Base-by-base conservation (phyloP, 2,888 invertebrate species). In the Lasioglossum pauxillum region DNA sequence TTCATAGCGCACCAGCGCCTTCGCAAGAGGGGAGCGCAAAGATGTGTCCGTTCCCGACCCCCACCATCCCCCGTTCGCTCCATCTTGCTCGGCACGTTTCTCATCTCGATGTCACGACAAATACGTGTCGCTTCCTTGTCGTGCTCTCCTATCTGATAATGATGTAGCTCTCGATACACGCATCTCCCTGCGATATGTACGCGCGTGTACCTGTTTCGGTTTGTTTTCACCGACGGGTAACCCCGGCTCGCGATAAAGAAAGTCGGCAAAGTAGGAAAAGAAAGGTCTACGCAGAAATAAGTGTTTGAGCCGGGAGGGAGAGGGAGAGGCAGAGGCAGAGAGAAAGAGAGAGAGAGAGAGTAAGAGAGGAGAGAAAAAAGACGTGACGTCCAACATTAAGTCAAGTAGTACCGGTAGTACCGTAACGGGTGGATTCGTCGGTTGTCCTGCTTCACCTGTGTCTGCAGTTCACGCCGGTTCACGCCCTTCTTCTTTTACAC, bases 351-450 rank as follows among this genome's bases (percentile, higher is more conserved):
- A n/a, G 10, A 4, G 67, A 23, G 75, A 67, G 60, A 75, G 69
- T 38, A 31, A 38, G 74, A 75, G 46, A 76, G 75, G 80, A 67
- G 82, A 38, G 19, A 76, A 77, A 83, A 77, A 84, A 57, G 74
- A 81, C 69, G 38, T 69, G 77, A 69, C 85, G 82, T 82, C 72
- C 86, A 86, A 83, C 83, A 87, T 84, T 83, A 83, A 71, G 80
- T 76, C 72, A 74, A 76, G 82, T 87, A 86, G 88, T 69, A 84
- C 80, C 79, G 75, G 82, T 80, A 88, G 89, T 89, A 87, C 88
- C 90, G 87, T 90, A 91, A 92, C 87, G 90, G 89, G 69, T 88
- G 89, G 87, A 87, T 89, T 90, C 88, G 88, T 89, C 85, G 89
- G 84, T 90, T 88, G 89, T 89, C 89, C 86, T 85, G 87, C 88